These are phyloP conservation scores for Habroteleia sp. DNA, from an alignment of 2,888 invertebrate species.

Conservation along the genomic window DNA sequence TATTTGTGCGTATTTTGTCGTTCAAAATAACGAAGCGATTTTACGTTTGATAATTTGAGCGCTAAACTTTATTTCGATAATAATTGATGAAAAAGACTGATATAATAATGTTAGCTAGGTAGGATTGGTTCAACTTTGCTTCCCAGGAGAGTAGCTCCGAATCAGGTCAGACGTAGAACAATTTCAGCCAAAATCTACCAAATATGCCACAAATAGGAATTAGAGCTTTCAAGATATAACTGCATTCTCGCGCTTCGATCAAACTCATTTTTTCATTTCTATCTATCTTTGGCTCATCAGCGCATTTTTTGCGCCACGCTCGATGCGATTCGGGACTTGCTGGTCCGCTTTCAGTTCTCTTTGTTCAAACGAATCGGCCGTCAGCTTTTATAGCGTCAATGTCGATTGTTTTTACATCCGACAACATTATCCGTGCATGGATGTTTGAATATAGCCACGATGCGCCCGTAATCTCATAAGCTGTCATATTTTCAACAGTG, in stretches of 20 bases:
- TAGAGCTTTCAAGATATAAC: conserved; percentile 19
- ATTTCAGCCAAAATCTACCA: conserved; percentile 16
- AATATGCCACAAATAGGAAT: conserved; percentile 21
- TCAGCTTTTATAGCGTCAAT: conserved; percentile 36
- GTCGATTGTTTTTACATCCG: conserved; percentile 50
- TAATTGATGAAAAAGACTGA: neutral
- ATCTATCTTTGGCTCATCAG: conserved; percentile 23
- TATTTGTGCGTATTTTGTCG: too few relatives aligned
- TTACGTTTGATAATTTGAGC: too few relatives aligned
- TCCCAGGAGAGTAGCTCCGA: conserved; percentile 5
- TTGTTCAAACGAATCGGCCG: conserved; percentile 43
- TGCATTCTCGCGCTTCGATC: neutral
- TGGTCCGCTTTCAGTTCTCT: conserved; percentile 22
- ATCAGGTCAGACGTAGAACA: conserved; percentile 32
- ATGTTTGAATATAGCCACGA: conserved; percentile 23
- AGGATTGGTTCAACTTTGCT: neutral
- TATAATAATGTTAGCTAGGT: neutral
- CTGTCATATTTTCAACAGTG: conserved; percentile 52
- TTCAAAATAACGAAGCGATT: too few relatives aligned
- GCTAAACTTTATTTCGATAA: neutral
- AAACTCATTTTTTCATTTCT: conserved; percentile 15
- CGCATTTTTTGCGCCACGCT: conserved; percentile 10
- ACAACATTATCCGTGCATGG: conserved; percentile 15
- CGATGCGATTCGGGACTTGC: conserved; percentile 12
- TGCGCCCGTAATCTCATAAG: conserved; percentile 30